These are phyloP conservation scores for Ormia ochracea DNA, from an alignment of 2,888 invertebrate genomes.

Conservation along the genomic window DNA sequence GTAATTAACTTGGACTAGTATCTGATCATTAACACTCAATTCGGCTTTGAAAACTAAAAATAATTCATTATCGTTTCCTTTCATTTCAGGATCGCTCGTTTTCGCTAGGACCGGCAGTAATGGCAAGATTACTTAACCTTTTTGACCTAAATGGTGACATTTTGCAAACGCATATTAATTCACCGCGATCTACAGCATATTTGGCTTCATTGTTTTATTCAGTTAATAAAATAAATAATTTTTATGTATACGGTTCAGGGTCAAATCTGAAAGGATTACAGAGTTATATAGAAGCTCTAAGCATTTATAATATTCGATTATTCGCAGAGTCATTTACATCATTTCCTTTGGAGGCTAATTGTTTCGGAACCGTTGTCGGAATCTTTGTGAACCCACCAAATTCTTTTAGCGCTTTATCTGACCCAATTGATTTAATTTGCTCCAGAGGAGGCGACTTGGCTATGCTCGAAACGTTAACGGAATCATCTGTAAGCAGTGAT, in stretches of 20 bases:
- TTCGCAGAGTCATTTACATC: constrained; percentile 79
- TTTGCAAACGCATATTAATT: constrained; percentile 87
- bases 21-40: not conserved
- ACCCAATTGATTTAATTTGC: constrained; percentile 89
- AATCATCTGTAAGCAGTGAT: constrained; percentile 81
- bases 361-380: constrained; percentile 81
- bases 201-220: constrained; percentile 82
- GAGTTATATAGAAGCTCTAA: constrained; percentile 82
- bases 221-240: constrained; percentile 80
- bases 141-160: constrained; percentile 84
- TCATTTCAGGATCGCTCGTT: constrained; percentile 85
- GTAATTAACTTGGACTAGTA: constrained; percentile 69
- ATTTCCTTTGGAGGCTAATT: constrained; percentile 77
- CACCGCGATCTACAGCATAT: constrained; percentile 88
- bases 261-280: constrained; percentile 80
- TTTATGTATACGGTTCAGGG: constrained; percentile 82
- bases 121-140: constrained; percentile 82
- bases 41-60: not conserved
- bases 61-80: not conserved
- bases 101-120: constrained; percentile 87
- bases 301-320: constrained; percentile 80
- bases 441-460: constrained; percentile 86
- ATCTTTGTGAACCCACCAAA: constrained; percentile 87
- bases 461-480: constrained; percentile 85
- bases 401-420: constrained; percentile 87